A percentile compares a stretch with the other conserved stretches of the same genome.
These are phyloP conservation scores for Drosophila chauvacae DNA, from an alignment of 1,140 invertebrate species.

Conservation along the genomic window DNA sequence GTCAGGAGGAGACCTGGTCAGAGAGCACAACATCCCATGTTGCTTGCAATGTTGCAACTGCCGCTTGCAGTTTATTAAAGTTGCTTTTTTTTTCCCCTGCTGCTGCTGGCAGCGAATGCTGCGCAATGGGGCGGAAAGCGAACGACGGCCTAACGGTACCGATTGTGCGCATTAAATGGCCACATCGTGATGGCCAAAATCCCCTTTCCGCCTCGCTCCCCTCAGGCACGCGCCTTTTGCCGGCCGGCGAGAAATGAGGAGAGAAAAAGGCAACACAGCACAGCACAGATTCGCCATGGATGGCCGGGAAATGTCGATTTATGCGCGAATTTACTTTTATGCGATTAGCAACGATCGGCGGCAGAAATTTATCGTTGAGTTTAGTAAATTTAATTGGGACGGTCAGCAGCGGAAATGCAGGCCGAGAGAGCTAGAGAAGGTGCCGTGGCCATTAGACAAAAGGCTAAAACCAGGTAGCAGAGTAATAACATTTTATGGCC, in stretches of 20 bases:
- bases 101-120: slow-evolving; percentile 16
- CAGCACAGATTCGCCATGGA: slow-evolving; percentile 26
- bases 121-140: slow-evolving; percentile 76
- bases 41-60: slow-evolving; percentile 45
- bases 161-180: slow-evolving; percentile 78
- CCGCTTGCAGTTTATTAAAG: slow-evolving; percentile 78
- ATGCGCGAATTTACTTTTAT: slow-evolving; percentile 83
- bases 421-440: slow-evolving; percentile 2
- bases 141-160: slow-evolving; percentile 75
- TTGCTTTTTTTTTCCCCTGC: slow-evolving; percentile 12
- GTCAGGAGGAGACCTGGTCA: slow-evolving; percentile 38
- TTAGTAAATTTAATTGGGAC: slow-evolving; percentile 83
- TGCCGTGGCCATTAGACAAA: slow-evolving; percentile 60
- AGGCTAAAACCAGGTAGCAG: slow-evolving; percentile 69
- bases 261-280: not conserved
- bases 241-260: slow-evolving; percentile 58
- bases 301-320: slow-evolving; percentile 65
- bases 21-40: slow-evolving; percentile 30
- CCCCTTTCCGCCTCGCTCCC: slow-evolving; percentile 5
- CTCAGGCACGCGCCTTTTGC: slow-evolving; percentile 63
- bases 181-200: slow-evolving; percentile 74
- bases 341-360: slow-evolving; percentile 77
- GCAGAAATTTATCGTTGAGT: slow-evolving; percentile 78
- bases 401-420: slow-evolving; percentile 32
- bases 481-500: slow-evolving; percentile 79